These are phyloP conservation scores for Poecilobothrus nobilitatus DNA, from an alignment of 2,888 invertebrate species.

Conservation along the genomic window DNA sequence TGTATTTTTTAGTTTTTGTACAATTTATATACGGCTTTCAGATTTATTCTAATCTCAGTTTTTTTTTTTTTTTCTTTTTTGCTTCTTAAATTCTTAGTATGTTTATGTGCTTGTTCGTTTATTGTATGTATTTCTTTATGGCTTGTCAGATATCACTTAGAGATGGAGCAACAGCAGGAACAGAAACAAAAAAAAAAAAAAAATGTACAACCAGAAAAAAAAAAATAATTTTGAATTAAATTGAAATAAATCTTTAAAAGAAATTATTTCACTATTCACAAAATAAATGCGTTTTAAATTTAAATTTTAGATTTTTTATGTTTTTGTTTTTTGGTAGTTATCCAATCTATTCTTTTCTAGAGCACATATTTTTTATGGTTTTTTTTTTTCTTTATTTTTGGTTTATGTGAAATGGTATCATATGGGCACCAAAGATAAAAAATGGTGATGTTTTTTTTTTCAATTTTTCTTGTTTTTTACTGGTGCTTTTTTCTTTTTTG, in stretches of 20 bases:
- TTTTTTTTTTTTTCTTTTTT: not conserved
- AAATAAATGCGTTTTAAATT: slow-evolving; percentile 2
- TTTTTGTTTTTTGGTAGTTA: not conserved
- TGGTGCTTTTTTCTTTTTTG: no score
- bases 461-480: no score
- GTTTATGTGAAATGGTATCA: not conserved
- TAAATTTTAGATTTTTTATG: not conserved
- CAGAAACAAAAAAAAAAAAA: no score
- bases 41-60: not conserved
- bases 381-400: no score
- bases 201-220: no score
- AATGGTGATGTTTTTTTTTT: not conserved
- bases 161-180: no score
- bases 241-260: not conserved
- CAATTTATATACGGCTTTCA: no score
- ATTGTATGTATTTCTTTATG: no score
- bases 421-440: not conserved
- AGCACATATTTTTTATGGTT: no score
- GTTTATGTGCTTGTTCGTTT: no score
- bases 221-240: not conserved
- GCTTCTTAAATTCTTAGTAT: not conserved
- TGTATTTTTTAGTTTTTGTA: not conserved
- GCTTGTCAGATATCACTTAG: not conserved
- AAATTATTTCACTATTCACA: not conserved
- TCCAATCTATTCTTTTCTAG: no score